Conservation (phyloP, 1,140 invertebrate genomes). For the Lasaia peninsularis region DNA sequence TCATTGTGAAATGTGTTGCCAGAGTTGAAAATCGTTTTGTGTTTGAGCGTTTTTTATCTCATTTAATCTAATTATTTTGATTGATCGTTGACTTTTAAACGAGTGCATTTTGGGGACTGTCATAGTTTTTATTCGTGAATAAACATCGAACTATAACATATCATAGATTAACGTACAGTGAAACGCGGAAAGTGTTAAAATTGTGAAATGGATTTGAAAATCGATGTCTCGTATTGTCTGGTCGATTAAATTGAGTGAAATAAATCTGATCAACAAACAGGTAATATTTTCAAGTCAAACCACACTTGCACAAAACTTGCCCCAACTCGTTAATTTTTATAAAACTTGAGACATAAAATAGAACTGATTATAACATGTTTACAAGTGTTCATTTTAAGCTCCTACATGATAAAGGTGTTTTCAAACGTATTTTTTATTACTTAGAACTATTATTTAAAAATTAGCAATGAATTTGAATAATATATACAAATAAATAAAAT, state of each 20-base stretch:
- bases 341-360: background rate
- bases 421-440: no score
- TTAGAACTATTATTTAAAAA: no score
- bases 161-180: no score
- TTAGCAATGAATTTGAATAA: no score
- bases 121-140: no score
- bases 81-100: no score
- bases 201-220: background rate
- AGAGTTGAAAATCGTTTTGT: background rate
- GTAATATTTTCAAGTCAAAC: slow-evolving; percentile 2
- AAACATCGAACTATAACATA: no score
- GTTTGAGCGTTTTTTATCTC: background rate
- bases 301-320: background rate
- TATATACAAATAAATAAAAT: no score
- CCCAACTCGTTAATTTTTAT: background rate
- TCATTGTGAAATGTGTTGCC: slow-evolving; percentile 20
- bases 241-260: background rate
- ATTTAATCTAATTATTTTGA: background rate
- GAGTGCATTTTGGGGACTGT: no score
- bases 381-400: no score
- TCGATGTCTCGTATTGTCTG: background rate
- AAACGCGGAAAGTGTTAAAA: background rate
- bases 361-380: no score
- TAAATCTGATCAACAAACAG: slow-evolving; percentile 1
- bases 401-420: no score